phyloP scores from a whole-genome alignment of 2,888 invertebrate species.

The Cerceris ruficornis region DNA sequence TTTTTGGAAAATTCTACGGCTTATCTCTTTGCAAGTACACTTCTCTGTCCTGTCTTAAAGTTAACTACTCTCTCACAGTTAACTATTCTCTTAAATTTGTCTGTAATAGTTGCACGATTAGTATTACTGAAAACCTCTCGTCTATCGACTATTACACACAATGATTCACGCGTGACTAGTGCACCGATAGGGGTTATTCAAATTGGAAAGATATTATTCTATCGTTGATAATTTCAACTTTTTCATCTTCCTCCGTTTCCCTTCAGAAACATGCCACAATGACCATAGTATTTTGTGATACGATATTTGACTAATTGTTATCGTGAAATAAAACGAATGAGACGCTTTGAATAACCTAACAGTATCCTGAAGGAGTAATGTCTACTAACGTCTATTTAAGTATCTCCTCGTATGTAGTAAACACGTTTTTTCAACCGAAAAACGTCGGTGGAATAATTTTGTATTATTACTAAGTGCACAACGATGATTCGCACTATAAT shows the following conservation, averaged over 20 bases:
- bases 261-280: not conserved
- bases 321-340: not conserved
- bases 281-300: not conserved
- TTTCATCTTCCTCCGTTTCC: not conserved
- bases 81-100: slow-evolving; percentile 35
- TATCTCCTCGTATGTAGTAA: not conserved
- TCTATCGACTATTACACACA: not conserved
- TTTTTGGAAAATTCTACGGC: slow-evolving; percentile 9
- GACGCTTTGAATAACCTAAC: slow-evolving; percentile 34
- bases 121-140: slow-evolving; percentile 30
- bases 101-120: slow-evolving; percentile 57
- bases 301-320: not conserved
- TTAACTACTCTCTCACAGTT: slow-evolving; percentile 20
- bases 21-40: slow-evolving; percentile 19
- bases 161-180: slow-evolving; percentile 4
- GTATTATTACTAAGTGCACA: slow-evolving; percentile 48
- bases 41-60: slow-evolving; percentile 36
- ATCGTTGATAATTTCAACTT: not conserved
- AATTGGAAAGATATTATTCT: slow-evolving; percentile 12
- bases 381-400: not conserved
- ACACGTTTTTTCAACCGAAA: not conserved
- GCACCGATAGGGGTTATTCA: slow-evolving; percentile 43
- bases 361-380: slow-evolving; percentile 2
- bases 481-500: slow-evolving; percentile 40
- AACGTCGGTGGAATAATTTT: slow-evolving; percentile 10